These are phyloP conservation scores for Oxyteleia sp. DNA, from an alignment of 2,888 invertebrate genomes.

Conservation along the genomic window DNA sequence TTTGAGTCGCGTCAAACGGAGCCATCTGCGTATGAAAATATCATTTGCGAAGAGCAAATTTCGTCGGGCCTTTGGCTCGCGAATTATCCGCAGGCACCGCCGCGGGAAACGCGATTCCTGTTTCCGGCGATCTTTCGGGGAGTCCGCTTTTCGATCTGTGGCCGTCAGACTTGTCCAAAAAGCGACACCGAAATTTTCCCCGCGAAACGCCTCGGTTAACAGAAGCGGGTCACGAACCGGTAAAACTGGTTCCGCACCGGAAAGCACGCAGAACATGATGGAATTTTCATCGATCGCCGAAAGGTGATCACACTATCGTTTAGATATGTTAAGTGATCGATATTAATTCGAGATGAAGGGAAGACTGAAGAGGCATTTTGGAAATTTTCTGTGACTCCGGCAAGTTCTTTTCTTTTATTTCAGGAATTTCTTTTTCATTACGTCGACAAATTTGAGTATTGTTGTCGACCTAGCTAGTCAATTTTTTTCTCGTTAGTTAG, in stretches of 20 bases:
- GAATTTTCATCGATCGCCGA: conserved; percentile 50
- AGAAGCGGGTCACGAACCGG: conserved; percentile 60
- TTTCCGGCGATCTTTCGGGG: background rate
- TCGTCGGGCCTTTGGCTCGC: conserved; percentile 7
- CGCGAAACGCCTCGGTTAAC: conserved; percentile 5
- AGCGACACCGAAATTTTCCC: conserved; percentile 34
- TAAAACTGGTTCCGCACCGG: conserved; percentile 64
- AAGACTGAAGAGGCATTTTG: too few relatives aligned
- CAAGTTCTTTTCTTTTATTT: too few relatives aligned
- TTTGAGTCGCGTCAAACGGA: conserved; percentile 68
- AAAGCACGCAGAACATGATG: conserved; percentile 46
- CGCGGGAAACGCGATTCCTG: background rate
- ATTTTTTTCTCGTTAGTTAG: too few relatives aligned
- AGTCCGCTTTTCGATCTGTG: background rate
- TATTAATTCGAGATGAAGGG: too few relatives aligned
- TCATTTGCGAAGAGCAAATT: conserved; percentile 28
- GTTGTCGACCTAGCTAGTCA: too few relatives aligned
- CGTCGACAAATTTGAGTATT: too few relatives aligned
- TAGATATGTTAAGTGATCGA: background rate
- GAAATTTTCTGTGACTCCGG: too few relatives aligned
- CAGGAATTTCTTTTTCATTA: too few relatives aligned
- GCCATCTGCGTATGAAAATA: conserved; percentile 59
- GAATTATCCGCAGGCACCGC: background rate
- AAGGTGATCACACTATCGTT: background rate
- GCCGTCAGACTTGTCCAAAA: background rate